Base-by-base conservation (phyloP, 1,140 invertebrate genomes). In the Formica exsecta region DNA sequence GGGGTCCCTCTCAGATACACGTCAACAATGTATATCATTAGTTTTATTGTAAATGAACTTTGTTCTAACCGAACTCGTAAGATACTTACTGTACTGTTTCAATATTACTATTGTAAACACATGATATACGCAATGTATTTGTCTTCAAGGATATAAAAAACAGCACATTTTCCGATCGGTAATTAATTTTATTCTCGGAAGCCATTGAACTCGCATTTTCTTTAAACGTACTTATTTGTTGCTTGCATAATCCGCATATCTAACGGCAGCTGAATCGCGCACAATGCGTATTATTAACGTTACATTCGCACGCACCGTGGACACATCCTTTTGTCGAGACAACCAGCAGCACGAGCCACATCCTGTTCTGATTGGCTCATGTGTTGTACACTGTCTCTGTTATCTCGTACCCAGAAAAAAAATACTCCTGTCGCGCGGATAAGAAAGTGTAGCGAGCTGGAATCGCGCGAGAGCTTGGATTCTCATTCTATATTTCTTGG, bases 231-330 rank as follows among this genome's bases (percentile, higher is more conserved):
- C 25, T 22, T 1, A 19, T 32, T 73, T 54, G 38, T 8, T 13
- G 13, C 38, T 44, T 25, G 66, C 51, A 54, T 36, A 44, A 62
- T 54, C 22, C 25, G 25, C 13, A 19, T 61, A 62, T 22, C 16
- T 48, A 41, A 36, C 36, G n/a, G 44, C 51, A 29, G 22, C 25
- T 36, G 19, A 80, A 61, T 59, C 68, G 16, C 19, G 13, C 38
- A 83, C 79, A 61, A 83, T 73, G 54, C 68, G 25, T n/a, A 32
- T 73, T 44, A 83, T 83, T 83, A 83, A 83, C 68, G 22, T 57
- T 73, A 6, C 16, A 25, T 83, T 83, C 79, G 54, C 68, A 83
- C 54, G 68, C 38, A 44, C 25, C 29, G 38, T 74, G 68, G 38
- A 74, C 54, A 73, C 44, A 74, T 83, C 66, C 68, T 83, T 83